Base-by-base conservation (phyloP, 2,797 vertebrate genomes). In the Mionectes olivaceus region DNA sequence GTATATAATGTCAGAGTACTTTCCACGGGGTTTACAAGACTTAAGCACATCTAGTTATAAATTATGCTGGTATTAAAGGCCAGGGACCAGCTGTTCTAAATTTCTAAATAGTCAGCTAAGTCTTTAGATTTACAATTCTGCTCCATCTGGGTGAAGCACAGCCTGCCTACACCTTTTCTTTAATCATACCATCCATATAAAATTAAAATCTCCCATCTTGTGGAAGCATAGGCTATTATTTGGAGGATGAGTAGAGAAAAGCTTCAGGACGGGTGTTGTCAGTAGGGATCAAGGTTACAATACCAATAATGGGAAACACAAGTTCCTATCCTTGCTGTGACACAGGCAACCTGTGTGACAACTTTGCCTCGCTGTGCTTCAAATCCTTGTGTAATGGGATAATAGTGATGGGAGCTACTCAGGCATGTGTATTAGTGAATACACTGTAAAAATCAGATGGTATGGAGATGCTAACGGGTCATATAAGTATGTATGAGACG, bases 51-150 rank as follows among this genome's bases (percentile, higher is more conserved):
- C 92, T 87, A 92, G 89, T 94, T 93, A 91, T 93, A 96, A 95
- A 95, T 95, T 91, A 94, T 84, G 68, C 82, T 90, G 84, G 93
- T 94, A 96, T 96, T 96, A 96, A 93, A 95, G 79, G 71, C 90
- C 57, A 79, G 84, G 74, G 90, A 94, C 91, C 93, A 96, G 93
- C 93, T 95, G 93, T 94, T 90, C 93, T 92, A 96, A 96, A 87
- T 95, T 92, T 97, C 77, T 92, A 25, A 88, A 82, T 69, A 94
- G 82, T 92, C 91, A 90, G 81, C 93, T 95, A 88, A 95, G 67
- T 94, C 91, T 91, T 88, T 63, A 90, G 85, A 86, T 87, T 94
- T 97, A 88, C 56, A 86, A 24, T 96, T 96, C 91, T 86, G 49
- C 30, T 94, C 89, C 83, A 94, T 93, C 87, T 93, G 91, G 77